These are phyloP conservation scores for Sebastes diaconus DNA, from an alignment of 2,797 vertebrate species.

Conservation along the genomic window DNA sequence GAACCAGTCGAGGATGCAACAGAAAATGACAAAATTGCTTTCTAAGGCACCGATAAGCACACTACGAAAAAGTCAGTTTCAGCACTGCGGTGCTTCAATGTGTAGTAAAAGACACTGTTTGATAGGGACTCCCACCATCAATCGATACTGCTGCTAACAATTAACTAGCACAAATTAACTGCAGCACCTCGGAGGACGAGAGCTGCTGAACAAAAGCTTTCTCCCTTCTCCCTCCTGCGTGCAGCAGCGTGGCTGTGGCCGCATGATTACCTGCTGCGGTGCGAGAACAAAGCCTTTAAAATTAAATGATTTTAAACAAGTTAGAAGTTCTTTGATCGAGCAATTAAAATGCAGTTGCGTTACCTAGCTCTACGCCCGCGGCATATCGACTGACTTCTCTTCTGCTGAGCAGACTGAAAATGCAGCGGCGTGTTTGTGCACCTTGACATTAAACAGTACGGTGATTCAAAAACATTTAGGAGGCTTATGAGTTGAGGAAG, in stretches of 20 bases:
- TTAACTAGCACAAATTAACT: slow-evolving; percentile 56
- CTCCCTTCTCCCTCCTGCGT: background rate
- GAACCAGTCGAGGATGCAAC: background rate
- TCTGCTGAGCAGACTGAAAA: slow-evolving; percentile 6
- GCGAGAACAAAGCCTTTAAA: slow-evolving; percentile 45
- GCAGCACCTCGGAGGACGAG: background rate
- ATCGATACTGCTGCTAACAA: slow-evolving; percentile 36
- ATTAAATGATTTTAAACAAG: slow-evolving; percentile 50
- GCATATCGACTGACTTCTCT: background rate
- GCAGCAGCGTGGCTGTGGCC: slow-evolving; percentile 3
- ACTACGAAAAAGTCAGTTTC: background rate
- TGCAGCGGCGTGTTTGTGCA: background rate
- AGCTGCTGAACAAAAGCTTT: slow-evolving; percentile 22
- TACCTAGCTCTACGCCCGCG: background rate
- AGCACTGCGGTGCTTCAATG: background rate
- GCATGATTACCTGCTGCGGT: slow-evolving; percentile 33
- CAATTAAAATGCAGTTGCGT: slow-evolving; percentile 22
- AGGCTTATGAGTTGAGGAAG: background rate
- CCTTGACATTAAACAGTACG: slow-evolving; percentile 5
- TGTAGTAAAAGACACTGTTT: slow-evolving; percentile 7
- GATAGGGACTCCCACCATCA: slow-evolving; percentile 7
- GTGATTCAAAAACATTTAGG: background rate
- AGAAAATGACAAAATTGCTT: background rate
- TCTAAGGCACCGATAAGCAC: background rate
- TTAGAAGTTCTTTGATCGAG: slow-evolving; percentile 44